Base-by-base conservation (phyloP, 2,888 invertebrate species). In the Minunthozetes semirufus region DNA sequence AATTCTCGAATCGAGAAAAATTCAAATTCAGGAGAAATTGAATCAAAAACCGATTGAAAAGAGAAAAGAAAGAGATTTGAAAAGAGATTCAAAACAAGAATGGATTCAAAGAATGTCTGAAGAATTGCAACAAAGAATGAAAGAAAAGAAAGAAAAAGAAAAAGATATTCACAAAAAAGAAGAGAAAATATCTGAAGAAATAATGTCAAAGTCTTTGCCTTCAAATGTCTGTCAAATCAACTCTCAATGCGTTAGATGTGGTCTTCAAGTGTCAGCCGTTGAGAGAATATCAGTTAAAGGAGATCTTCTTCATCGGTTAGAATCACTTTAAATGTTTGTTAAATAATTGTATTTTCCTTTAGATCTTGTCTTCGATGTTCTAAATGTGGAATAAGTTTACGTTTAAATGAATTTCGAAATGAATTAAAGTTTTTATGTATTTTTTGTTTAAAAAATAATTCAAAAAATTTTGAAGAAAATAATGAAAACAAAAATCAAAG, bases 351-450 rank as follows among this genome's bases (percentile, higher is more conserved):
- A n/a, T n/a, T n/a, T n/a, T n/a, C 25, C 27, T n/a, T 22, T 13
- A 74, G 74, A 25, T 70, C 70, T 15, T 74, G 74, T 71, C 19
- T 74, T 3, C 68, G 70, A 13, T 74, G 74, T 38, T 50, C 29
- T 27, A 22, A 27, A 19, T 74, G 74, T 42, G 48, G 48, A 22
- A 53, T 74, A 27, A 74, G 59, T 53, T 22, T 74, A 8, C 46
- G 74, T 38, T 70, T 48, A 56, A 71, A 74, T 42, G 74, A 74
- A 59, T 33, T 74, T 22, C 17, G 48, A 22, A 70, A 56, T 27
- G 74, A 74, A 42, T 66, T 66, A 19, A 50, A 71, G 17, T 74
- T 74, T 59, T 29, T 53, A n/a, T 74, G 74, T 19, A 71, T 70
- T 42, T 38, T 29, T 59, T 74, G 74, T 53, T 46, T 48, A 8